Evolutionary conservation across 2,113 vertebrate genomes (phyloP).

Genomic region (Siniperca knerii): DNA sequence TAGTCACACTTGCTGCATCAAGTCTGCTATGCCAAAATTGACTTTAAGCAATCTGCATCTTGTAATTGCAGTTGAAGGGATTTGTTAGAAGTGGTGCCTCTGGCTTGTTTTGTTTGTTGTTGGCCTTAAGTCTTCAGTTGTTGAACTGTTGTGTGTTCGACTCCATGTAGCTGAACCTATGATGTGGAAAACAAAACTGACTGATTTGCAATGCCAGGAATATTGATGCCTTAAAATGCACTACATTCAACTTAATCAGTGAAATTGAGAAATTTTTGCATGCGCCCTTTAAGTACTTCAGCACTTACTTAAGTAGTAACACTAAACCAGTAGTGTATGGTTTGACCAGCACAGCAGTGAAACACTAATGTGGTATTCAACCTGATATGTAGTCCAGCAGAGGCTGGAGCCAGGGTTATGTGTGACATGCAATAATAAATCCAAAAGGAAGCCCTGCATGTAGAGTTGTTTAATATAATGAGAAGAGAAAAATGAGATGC

Average conservation of each 20-base stretch:
- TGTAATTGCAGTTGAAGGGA: slow-evolving; percentile 25
- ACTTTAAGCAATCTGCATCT: not conserved
- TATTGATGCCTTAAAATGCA: not conserved
- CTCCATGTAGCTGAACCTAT: not conserved
- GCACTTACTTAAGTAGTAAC: not conserved
- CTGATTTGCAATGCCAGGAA: not conserved
- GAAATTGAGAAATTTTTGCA: not conserved
- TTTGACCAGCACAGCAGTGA: slow-evolving; percentile 18
- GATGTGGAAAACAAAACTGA: not conserved
- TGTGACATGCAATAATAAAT: slow-evolving; percentile 12
- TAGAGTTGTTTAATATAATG: not conserved
- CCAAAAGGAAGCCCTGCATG: not conserved
- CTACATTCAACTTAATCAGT: not conserved
- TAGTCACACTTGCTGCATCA: not conserved
- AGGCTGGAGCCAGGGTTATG: not conserved
- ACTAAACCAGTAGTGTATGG: not conserved
- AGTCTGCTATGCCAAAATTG: not conserved
- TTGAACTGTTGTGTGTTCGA: slow-evolving; percentile 9
- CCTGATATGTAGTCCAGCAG: not conserved
- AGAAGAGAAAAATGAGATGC: not conserved
- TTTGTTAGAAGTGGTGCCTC: not conserved
- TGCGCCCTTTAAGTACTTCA: not conserved
- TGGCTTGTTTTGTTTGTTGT: slow-evolving; percentile 12
- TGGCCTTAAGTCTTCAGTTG: slow-evolving; percentile 1
- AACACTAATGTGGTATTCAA: not conserved